Evolutionary conservation across 2,888 invertebrate species (phyloP).

Genomic region (Opisthograptis luteolata): DNA sequence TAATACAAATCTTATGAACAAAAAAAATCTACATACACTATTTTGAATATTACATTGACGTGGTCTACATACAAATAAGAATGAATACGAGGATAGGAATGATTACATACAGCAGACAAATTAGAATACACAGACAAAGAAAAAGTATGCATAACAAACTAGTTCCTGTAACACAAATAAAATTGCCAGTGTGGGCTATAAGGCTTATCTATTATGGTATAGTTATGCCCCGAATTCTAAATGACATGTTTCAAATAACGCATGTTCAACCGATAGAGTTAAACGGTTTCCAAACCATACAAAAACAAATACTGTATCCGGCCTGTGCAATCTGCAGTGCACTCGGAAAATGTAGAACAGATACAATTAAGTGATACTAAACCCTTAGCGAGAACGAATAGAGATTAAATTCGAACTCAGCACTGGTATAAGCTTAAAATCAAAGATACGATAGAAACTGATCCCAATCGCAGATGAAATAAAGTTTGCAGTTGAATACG

Average conservation of each 20-base stretch:
- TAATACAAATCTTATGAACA: no score
- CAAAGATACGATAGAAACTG: slow-evolving; percentile 1
- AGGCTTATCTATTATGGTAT: no score
- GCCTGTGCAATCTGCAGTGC: slow-evolving; percentile 26
- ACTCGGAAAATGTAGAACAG: slow-evolving; percentile 27
- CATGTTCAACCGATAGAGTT: slow-evolving; percentile 1
- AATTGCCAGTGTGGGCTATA: no score
- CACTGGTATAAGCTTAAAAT: slow-evolving; percentile 3
- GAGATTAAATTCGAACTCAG: slow-evolving; percentile 9
- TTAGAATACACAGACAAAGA: no score
- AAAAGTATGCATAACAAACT: no score
- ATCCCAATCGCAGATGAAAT: slow-evolving; percentile 15
- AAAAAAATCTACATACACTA: no score
- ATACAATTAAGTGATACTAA: slow-evolving; percentile 16
- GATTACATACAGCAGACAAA: no score
- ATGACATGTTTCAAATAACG: slow-evolving; percentile 7
- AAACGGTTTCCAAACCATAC: slow-evolving; percentile 27
- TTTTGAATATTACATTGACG: no score
- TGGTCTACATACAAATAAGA: no score
- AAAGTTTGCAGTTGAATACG: slow-evolving; percentile 15
- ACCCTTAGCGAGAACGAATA: slow-evolving; percentile 16
- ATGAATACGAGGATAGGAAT: no score
- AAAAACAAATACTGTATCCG: slow-evolving; percentile 31
- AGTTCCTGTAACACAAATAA: not conserved
- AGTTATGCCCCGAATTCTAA: not conserved